Percentiles rank a stretch among this genome's conserved stretches.
These are phyloP conservation scores for Mormyrus hasselquistii DNA, from an alignment of 2,797 vertebrate genomes.

Conservation along the genomic window DNA sequence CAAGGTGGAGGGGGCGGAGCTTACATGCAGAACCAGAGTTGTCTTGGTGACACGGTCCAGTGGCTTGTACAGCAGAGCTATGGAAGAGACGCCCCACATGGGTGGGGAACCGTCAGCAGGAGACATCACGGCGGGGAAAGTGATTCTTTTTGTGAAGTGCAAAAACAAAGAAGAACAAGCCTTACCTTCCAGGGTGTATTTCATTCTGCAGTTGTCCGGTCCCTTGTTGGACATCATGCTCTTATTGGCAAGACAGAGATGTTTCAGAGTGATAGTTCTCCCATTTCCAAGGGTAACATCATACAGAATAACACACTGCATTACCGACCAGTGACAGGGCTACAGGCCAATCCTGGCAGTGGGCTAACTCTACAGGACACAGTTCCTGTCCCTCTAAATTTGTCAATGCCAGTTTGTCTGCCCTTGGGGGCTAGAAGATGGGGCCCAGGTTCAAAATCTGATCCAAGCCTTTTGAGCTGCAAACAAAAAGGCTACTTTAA, in stretches of 20 bases:
- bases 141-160: neutral
- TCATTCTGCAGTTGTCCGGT: constrained; percentile 47
- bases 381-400: neutral
- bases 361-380: neutral
- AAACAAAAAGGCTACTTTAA: neutral
- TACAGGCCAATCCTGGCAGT: neutral
- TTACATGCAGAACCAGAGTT: constrained; percentile 62
- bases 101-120: neutral
- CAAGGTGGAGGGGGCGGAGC: neutral
- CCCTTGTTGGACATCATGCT: constrained; percentile 59
- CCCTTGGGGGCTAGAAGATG: neutral
- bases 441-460: neutral
- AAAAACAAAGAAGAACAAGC: neutral
- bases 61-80: constrained; percentile 68
- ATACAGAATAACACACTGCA: neutral
- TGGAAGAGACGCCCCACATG: neutral
- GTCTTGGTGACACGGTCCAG: constrained; percentile 67
- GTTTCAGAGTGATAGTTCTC: constrained; percentile 14
- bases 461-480: neutral
- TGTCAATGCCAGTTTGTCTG: neutral
- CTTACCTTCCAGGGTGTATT: constrained; percentile 63
- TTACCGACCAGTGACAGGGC: neutral
- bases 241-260: constrained; percentile 33
- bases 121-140: neutral
- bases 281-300: neutral